Conservation (phyloP, 1,140 invertebrate species). For the Macrobrachium rosenbergii region DNA sequence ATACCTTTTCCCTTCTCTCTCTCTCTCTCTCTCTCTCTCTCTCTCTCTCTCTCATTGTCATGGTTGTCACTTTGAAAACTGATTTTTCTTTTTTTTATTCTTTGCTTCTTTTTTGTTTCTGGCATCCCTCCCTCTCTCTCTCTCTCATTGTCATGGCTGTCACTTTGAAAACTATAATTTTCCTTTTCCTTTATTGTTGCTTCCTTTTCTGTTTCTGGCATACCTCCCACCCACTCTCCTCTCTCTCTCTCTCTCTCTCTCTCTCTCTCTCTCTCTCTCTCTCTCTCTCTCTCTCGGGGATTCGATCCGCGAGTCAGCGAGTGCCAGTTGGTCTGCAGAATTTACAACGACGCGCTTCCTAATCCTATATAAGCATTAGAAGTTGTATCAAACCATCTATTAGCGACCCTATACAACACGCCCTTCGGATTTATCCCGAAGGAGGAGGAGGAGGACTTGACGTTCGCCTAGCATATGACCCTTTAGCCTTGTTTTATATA, state of each 20-base stretch:
- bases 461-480: background rate
- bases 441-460: background rate
- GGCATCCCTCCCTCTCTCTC: too few relatives aligned
- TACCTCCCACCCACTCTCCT: too few relatives aligned
- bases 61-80: too few relatives aligned
- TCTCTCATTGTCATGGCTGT: too few relatives aligned
- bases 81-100: background rate
- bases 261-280: slow-evolving; percentile 2
- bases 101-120: background rate
- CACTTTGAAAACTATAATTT: too few relatives aligned
- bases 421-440: slow-evolving; percentile 30
- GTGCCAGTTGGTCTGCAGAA: background rate
- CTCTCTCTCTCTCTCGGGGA: background rate
- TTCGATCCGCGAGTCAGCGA: background rate
- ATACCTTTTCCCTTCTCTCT: background rate
- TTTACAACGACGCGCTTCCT: slow-evolving; percentile 17
- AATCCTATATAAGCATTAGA: slow-evolving; percentile 24
- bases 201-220: background rate
- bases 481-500: background rate
- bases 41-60: background rate
- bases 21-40: background rate
- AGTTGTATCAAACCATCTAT: slow-evolving; percentile 57
- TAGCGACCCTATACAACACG: slow-evolving; percentile 24
- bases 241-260: background rate
- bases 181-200: background rate